Evolutionary conservation across 2,797 vertebrate genomes (phyloP), one percentile per base, ranked within the genome.

Genomic region (Fistularia tabacaria): DNA sequence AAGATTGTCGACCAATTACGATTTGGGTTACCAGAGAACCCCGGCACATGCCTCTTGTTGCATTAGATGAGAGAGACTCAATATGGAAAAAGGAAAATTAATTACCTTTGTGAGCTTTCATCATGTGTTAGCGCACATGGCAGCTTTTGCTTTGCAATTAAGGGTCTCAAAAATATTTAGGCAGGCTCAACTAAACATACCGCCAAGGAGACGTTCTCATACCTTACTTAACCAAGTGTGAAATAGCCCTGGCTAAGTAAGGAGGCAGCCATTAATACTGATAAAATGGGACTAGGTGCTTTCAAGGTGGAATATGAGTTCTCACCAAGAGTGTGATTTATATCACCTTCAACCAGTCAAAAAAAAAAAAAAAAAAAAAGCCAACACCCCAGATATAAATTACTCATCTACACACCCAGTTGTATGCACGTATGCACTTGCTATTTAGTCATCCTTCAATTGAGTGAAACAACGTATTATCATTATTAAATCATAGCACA

Each of bases 221-320:
- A 86, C 82, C 65, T 77, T 59, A 82, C 74, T 84, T 91, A 92
- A 91, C 91, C 90, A 92, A 90, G 90, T 92, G 91, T 92, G 91
- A 91, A 92, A 92, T 92, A 90, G 89, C 89, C 91, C 90, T 87
- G 85, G 91, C 85, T 90, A 91, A 91, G 89, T 91, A 89, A 85
- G 81, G 82, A 86, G 83, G 85, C 88, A 85, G 88, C 90, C 89
- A 92, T 91, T 92, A 92, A 92, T 91, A 89, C 88, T 92, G 88
- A 92, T 92, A 90, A 91, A 89, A 85, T 76, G 74, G 82, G 72
- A 81, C 80, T 83, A 88, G 85, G 83, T 87, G 77, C 77, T 87
- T 87, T 90, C 89, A 91, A 91, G 90, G 90, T 92, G 89, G 87
- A 88, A 86, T 90, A 83, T 81, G 88, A 89, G 84, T 85, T 85